Percentiles rank a stretch among this genome's conserved stretches.
Evolutionary conservation across 53 echinoderm and acorn worm species (phyloP).

Genomic region (Zoroaster sp.): DNA sequence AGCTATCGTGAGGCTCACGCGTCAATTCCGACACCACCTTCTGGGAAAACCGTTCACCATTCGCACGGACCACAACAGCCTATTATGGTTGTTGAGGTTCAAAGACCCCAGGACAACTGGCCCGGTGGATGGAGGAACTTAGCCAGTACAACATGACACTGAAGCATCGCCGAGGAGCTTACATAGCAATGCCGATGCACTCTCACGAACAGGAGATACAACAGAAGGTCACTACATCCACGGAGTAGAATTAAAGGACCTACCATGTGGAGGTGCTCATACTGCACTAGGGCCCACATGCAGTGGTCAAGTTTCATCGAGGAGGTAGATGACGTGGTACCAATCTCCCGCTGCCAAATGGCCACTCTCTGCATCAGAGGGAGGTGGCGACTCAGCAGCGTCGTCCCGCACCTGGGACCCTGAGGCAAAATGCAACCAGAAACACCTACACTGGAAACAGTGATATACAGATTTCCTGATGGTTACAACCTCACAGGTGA

Average conservation of each 20-base stretch:
- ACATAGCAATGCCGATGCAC: slow-evolving; percentile 47
- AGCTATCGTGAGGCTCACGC: slow-evolving; percentile 28
- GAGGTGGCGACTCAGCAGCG: neutral
- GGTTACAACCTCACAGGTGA: neutral
- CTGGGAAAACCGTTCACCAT: slow-evolving; percentile 36
- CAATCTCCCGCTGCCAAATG: neutral
- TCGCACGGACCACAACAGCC: slow-evolving; percentile 49
- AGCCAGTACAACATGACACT: slow-evolving; percentile 67
- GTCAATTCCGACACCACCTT: slow-evolving; percentile 51
- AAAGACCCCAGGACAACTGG: slow-evolving; percentile 40
- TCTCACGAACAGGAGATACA: slow-evolving; percentile 38
- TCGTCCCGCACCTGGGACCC: slow-evolving; percentile 15
- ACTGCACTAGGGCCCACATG: slow-evolving; percentile 10
- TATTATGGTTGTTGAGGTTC: slow-evolving; percentile 51
- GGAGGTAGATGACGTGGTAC: slow-evolving; percentile 22
- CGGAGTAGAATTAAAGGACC: neutral
- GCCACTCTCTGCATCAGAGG: neutral
- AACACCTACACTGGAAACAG: neutral
- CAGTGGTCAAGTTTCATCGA: slow-evolving; percentile 43
- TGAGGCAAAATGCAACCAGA: neutral
- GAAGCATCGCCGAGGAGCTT: slow-evolving; percentile 50
- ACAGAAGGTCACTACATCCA: slow-evolving; percentile 37
- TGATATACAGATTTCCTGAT: neutral
- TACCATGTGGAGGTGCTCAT: slow-evolving; percentile 58
- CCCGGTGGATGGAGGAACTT: slow-evolving; percentile 72